Evolutionary conservation across 2,888 invertebrate genomes (phyloP), one percentile per base, ranked within the genome.

Genomic region (Pelosia muscerda): DNA sequence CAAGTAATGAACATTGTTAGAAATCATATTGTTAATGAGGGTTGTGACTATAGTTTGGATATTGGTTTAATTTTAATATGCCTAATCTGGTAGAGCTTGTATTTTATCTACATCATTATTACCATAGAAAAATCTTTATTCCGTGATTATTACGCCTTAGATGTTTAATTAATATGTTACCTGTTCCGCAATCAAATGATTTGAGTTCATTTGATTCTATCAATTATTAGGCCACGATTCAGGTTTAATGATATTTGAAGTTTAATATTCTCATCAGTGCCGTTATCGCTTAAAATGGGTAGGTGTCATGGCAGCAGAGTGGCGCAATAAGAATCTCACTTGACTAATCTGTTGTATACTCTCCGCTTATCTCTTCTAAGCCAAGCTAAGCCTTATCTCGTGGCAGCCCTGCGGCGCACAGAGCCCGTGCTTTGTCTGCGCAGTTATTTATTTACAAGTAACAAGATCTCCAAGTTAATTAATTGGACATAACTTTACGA

Each of bases 401-500:
- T 8, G 64, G 25, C 57, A 63, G 34, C 55, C 63, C 63, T 56
- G 28, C 11, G 34, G 5, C 31, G 23, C 23, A 31, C 11, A 34
- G n/a, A n/a, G 38, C 23, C 9, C 3, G 55, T 38, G 13, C n/a
- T 34, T 38, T 53, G 54, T 38, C 34, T 34, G 38, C 38, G 38
- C 42, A 28, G 64, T 57, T 64, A 57, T 64, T 57, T 64, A 64
- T 57, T 26, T 22, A 49, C 49, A 56, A 63, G 57, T 25, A 42
- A 56, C 38, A 57, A 42, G 57, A 64, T 26, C 28, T 28, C 22
- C n/a, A 58, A 57, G 57, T 56, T 57, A 49, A 63, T 56, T 64
- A 64, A 64, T 42, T 64, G 28, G 25, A 64, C 55, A 56, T 38
- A 63, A 57, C 49, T 57, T 49, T 28, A 64, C 57, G 38, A 64